phyloP scores from a whole-genome alignment of 1,140 invertebrate species.

The Atta texana region DNA sequence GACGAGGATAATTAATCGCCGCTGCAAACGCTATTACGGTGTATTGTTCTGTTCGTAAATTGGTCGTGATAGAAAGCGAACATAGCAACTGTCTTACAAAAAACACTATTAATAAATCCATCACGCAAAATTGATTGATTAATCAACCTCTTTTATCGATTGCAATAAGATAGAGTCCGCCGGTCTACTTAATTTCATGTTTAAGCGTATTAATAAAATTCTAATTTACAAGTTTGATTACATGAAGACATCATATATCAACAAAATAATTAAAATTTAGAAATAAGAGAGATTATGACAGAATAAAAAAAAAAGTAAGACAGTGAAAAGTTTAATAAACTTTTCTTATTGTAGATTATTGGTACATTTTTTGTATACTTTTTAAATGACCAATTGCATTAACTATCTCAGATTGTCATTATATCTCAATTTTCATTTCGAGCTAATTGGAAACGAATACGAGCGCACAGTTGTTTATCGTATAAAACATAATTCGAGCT shows the following conservation, averaged over 20 bases:
- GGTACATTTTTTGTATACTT: background rate
- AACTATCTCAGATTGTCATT: background rate
- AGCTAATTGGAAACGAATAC: background rate
- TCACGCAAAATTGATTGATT: background rate
- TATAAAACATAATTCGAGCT: background rate
- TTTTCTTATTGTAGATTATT: background rate
- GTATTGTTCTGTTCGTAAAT: slow-evolving; percentile 57
- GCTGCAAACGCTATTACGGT: slow-evolving; percentile 45
- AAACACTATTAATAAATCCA: slow-evolving; percentile 48
- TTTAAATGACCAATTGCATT: background rate
- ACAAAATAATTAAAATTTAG: background rate
- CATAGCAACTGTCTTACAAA: background rate
- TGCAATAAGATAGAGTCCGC: slow-evolving; percentile 19
- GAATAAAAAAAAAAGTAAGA: background rate
- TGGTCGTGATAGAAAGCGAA: slow-evolving; percentile 36
- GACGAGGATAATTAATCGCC: slow-evolving; percentile 63
- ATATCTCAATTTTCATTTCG: background rate
- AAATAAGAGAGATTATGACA: background rate
- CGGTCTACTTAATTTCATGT: slow-evolving; percentile 2
- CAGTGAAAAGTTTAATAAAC: background rate
- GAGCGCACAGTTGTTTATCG: slow-evolving; percentile 9
- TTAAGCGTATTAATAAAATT: background rate
- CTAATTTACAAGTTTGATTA: background rate
- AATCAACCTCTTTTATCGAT: background rate
- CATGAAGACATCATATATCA: background rate